Percentiles rank a stretch among this genome's conserved stretches.
Conservation (phyloP, 1,140 invertebrate species). For the Aculops lycopersici region DNA sequence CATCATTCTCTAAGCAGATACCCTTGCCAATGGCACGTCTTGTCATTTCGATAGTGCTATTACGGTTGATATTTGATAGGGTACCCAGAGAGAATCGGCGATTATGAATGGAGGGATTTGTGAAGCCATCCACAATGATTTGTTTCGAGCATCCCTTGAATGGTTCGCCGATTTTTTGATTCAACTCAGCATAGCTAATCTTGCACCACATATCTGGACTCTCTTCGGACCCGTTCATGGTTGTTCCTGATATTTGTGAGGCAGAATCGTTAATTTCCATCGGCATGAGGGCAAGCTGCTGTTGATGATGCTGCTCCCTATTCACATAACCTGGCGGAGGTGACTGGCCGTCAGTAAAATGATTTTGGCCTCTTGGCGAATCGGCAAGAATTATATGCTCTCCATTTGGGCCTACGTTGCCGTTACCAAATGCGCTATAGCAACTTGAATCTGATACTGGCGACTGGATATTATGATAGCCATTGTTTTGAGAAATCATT, state of each 20-base stretch:
- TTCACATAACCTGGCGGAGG: conserved; percentile 73
- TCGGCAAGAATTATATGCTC: conserved; percentile 6
- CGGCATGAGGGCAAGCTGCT: no score
- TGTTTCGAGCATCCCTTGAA: conserved; percentile 18
- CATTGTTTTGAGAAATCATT: no score
- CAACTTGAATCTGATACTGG: no score
- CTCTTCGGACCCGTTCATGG: no score
- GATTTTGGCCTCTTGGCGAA: conserved; percentile 4
- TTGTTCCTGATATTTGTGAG: no score
- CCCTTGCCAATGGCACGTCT: conserved; percentile 25
- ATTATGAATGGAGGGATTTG: conserved; percentile 20
- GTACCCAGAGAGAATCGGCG: conserved; percentile 24
- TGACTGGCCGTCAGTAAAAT: conserved; percentile 29
- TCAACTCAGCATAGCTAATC: conserved; percentile 25
- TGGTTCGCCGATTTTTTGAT: conserved; percentile 23
- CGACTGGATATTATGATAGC: no score
- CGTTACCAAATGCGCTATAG: no score
- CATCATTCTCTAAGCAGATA: conserved; percentile 14
- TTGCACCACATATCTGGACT: no score
- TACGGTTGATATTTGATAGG: conserved; percentile 26
- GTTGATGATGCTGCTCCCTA: no score
- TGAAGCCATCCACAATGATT: conserved; percentile 20
- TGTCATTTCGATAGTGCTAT: conserved; percentile 26
- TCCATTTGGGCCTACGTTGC: conserved; percentile 7
- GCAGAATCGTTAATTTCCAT: conserved; percentile 9